Percentiles rank a stretch among this genome's conserved stretches.
These are phyloP conservation scores for Cryptomyrus ogoouensis DNA, from an alignment of 2,113 vertebrate species.

Conservation along the genomic window DNA sequence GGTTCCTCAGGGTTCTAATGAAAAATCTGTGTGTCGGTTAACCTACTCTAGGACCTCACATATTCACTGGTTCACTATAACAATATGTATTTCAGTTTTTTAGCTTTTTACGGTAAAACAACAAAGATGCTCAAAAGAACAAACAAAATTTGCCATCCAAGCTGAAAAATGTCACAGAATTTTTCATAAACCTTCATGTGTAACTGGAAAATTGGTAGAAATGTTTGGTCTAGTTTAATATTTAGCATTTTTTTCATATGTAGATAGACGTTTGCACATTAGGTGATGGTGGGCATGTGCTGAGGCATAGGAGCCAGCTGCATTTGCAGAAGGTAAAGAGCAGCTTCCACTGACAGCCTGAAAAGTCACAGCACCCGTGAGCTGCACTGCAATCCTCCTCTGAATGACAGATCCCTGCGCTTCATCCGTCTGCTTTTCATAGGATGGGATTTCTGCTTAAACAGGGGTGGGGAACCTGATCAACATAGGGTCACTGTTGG, in stretches of 20 bases:
- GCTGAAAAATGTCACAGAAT: background rate
- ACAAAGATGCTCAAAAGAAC: background rate
- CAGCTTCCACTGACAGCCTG: background rate
- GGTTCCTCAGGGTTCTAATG: background rate
- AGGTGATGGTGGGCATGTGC: background rate
- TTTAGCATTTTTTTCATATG: background rate
- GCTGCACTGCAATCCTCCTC: background rate
- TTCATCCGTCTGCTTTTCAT: background rate
- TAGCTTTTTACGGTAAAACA: background rate
- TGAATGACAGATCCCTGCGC: background rate
- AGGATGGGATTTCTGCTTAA: background rate
- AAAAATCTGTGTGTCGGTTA: background rate
- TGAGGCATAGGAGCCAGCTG: background rate
- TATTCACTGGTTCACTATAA: background rate
- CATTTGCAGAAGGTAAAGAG: background rate
- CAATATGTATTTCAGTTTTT: background rate
- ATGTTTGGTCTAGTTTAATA: background rate
- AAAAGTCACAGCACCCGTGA: background rate
- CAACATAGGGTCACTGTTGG: background rate
- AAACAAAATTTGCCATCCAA: background rate
- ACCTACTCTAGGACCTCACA: background rate
- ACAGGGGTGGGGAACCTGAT: background rate
- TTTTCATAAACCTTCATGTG: background rate
- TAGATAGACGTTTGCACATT: background rate
- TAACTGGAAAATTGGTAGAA: background rate